A percentile compares a stretch with the other conserved stretches of the same genome.
phyloP scores from a whole-genome alignment of 2,888 invertebrate genomes.

The Epirrhoe tristata region DNA sequence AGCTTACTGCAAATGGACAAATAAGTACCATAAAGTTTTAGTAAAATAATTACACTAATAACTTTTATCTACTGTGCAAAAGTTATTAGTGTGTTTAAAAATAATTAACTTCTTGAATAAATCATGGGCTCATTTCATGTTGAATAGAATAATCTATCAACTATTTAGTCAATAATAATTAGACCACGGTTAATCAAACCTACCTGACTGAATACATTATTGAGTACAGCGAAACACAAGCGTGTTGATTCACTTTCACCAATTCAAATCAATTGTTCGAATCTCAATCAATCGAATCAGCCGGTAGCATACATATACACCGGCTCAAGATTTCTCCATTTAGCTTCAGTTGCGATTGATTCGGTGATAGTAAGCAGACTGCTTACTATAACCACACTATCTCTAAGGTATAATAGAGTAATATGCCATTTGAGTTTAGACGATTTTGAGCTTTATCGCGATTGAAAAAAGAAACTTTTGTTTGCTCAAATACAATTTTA shows the following conservation, averaged over 20 bases:
- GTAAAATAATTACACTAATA: too few species aligned
- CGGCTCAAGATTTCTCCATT: neutral
- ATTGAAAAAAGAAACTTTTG: too few species aligned
- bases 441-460: too few species aligned
- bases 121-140: conserved; percentile 12
- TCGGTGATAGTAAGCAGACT: too few species aligned
- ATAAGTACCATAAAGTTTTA: too few species aligned
- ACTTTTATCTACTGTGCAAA: too few species aligned
- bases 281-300: neutral
- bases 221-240: conserved; percentile 12
- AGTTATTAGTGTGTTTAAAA: too few species aligned
- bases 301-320: neutral
- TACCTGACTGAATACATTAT: conserved; percentile 31
- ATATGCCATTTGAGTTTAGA: too few species aligned
- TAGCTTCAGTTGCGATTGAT: neutral
- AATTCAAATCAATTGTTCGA: neutral
- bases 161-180: conserved; percentile 30
- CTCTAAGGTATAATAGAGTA: too few species aligned
- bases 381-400: too few species aligned
- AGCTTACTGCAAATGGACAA: too few species aligned
- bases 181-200: conserved; percentile 33
- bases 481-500: too few species aligned
- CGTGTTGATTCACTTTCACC: conserved; percentile 3
- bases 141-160: conserved; percentile 19
- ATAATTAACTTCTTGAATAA: conserved; percentile 10